These are phyloP conservation scores for Danio kyathit DNA, from an alignment of 2,797 vertebrate genomes.

Conservation along the genomic window DNA sequence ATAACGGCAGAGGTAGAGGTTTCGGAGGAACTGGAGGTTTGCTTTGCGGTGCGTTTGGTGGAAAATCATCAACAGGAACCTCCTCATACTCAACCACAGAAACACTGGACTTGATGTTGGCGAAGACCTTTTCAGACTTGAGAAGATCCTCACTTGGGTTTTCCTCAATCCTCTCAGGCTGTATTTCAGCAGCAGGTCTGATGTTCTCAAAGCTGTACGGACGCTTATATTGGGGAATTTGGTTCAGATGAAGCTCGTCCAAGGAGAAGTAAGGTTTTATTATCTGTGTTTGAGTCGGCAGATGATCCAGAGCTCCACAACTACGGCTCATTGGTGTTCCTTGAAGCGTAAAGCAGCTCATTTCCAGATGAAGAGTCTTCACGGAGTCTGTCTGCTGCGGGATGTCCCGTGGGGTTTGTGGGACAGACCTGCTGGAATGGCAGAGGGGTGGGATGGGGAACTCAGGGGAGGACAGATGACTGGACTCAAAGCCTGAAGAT, in stretches of 20 bases:
- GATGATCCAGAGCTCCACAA: slow-evolving; percentile 77
- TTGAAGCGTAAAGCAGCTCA: slow-evolving; percentile 53
- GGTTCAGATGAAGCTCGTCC: slow-evolving; percentile 78
- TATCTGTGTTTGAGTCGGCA: slow-evolving; percentile 37
- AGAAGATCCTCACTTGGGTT: background rate
- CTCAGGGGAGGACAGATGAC: slow-evolving; percentile 77
- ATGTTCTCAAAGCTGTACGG: slow-evolving; percentile 31
- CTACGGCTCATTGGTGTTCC: slow-evolving; percentile 79
- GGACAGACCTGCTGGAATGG: slow-evolving; percentile 66
- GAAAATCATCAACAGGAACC: slow-evolving; percentile 42
- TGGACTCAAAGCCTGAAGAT: slow-evolving; percentile 80
- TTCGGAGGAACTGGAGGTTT: slow-evolving; percentile 78
- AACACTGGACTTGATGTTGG: background rate
- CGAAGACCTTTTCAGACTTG: slow-evolving; percentile 5
- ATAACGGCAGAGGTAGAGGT: slow-evolving; percentile 60
- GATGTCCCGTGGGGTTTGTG: slow-evolving; percentile 62
- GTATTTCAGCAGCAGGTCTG: background rate
- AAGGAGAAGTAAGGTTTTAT: slow-evolving; percentile 83
- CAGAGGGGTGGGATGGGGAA: slow-evolving; percentile 73
- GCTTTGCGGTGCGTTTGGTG: slow-evolving; percentile 65
- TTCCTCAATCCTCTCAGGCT: background rate
- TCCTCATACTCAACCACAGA: slow-evolving; percentile 17
- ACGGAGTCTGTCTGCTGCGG: slow-evolving; percentile 35
- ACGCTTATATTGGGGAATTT: slow-evolving; percentile 35
- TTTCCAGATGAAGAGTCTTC: slow-evolving; percentile 58